Conservation (phyloP, 1,140 invertebrate genomes). For the Cyclina sinensis region DNA sequence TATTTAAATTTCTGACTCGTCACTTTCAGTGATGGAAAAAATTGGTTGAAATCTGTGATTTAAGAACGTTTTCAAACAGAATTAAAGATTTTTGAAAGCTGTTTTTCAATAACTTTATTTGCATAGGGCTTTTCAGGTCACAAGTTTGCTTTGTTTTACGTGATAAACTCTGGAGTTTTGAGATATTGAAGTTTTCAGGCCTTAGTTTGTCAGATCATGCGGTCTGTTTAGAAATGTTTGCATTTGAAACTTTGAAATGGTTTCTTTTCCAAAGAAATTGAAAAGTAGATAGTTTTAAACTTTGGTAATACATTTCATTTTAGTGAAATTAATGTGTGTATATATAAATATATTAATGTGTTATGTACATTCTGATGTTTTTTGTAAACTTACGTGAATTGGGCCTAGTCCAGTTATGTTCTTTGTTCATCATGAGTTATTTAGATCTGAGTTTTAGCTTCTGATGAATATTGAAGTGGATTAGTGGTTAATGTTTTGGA, state of each 20-base stretch:
- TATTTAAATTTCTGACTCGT: neutral
- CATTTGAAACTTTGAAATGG: too few relatives aligned
- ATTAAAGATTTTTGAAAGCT: neutral
- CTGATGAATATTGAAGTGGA: too few relatives aligned
- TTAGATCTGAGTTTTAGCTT: too few relatives aligned
- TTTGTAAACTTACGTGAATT: too few relatives aligned
- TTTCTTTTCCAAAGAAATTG: neutral
- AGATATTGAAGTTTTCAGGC: neutral
- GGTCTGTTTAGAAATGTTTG: neutral
- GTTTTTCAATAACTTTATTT: neutral
- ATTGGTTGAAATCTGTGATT: neutral
- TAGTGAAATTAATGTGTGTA: too few relatives aligned
- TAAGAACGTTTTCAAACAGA: neutral
- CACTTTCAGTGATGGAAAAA: neutral
- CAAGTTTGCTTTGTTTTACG: neutral
- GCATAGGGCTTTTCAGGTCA: neutral
- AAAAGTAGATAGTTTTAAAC: too few relatives aligned
- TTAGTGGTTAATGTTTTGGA: too few relatives aligned
- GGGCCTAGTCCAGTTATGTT: too few relatives aligned
- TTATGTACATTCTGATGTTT: too few relatives aligned
- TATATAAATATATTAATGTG: too few relatives aligned
- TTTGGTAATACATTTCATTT: too few relatives aligned
- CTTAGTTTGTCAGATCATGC: neutral
- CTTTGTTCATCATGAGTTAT: too few relatives aligned
- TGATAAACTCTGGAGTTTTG: neutral